phyloP scores from a whole-genome alignment of 2,113 vertebrate genomes.

The Gadus macrocephalus region DNA sequence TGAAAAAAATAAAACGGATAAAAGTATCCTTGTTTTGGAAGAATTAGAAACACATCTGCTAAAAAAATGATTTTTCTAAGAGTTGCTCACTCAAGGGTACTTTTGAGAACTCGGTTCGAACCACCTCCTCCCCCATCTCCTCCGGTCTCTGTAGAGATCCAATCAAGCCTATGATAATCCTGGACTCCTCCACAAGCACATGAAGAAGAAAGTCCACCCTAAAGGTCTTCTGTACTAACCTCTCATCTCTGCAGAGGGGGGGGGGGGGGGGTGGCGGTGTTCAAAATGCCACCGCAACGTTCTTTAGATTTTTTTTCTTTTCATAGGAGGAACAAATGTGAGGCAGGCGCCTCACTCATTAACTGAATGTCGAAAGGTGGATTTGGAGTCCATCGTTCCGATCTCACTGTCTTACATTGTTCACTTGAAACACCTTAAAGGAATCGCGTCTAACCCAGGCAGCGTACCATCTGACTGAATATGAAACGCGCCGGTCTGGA shows the following conservation, averaged over 20 bases:
- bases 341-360: too few species aligned
- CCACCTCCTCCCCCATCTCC: too few species aligned
- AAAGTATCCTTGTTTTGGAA: background rate
- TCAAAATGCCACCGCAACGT: too few species aligned
- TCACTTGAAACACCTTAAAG: too few species aligned
- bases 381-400: too few species aligned
- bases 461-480: too few species aligned
- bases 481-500: too few species aligned
- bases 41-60: background rate
- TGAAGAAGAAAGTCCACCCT: slow-evolving; percentile 43
- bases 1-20: background rate
- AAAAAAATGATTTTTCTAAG: background rate
- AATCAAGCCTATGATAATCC: slow-evolving; percentile 73
- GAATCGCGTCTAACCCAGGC: too few species aligned
- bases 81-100: background rate
- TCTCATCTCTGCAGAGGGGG: slow-evolving; percentile 18
- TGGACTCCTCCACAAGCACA: slow-evolving; percentile 59
- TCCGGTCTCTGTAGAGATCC: slow-evolving; percentile 45
- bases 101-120: slow-evolving; percentile 19
- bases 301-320: too few species aligned
- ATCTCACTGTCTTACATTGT: too few species aligned
- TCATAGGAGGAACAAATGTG: too few species aligned
- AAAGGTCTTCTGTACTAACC: slow-evolving; percentile 44
- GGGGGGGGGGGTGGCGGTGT: slow-evolving; percentile 30
- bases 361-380: too few species aligned